Conservation (phyloP, 2,113 vertebrate genomes). For the Platichthys flesus region DNA sequence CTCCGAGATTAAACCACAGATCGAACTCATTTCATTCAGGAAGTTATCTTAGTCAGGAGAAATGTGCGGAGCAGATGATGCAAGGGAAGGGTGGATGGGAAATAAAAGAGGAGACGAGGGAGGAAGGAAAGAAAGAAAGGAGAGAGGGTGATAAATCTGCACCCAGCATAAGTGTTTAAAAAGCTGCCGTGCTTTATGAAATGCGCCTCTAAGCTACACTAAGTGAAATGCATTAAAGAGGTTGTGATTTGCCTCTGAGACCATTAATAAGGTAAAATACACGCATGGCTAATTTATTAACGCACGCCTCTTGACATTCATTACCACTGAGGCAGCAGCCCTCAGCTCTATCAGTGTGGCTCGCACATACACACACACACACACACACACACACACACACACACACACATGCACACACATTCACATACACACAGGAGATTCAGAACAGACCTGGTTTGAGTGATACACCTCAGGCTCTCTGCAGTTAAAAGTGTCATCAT, state of each 20-base stretch:
- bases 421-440: conserved; percentile 19
- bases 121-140: conserved; percentile 11
- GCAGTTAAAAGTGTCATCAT: conserved; percentile 70
- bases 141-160: conserved; percentile 71
- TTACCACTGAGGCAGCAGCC: conserved; percentile 69
- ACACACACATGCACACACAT: no score
- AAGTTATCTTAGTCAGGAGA: conserved; percentile 9
- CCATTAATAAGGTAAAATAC: conserved; percentile 82
- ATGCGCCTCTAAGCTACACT: conserved; percentile 77
- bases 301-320: conserved; percentile 71
- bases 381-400: no score
- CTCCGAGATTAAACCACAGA: conserved; percentile 15
- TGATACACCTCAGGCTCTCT: conserved; percentile 61
- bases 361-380: no score
- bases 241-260: conserved; percentile 75
- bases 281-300: conserved; percentile 80
- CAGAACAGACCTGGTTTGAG: conserved; percentile 52
- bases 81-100: neutral
- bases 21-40: conserved; percentile 26
- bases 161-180: conserved; percentile 65
- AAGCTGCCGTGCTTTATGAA: conserved; percentile 80
- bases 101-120: conserved; percentile 25
- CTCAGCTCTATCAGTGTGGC: conserved; percentile 30
- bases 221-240: conserved; percentile 82
- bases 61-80: neutral